phyloP scores from a whole-genome alignment of 2,797 vertebrate genomes.

The Diceros bicornis region DNA sequence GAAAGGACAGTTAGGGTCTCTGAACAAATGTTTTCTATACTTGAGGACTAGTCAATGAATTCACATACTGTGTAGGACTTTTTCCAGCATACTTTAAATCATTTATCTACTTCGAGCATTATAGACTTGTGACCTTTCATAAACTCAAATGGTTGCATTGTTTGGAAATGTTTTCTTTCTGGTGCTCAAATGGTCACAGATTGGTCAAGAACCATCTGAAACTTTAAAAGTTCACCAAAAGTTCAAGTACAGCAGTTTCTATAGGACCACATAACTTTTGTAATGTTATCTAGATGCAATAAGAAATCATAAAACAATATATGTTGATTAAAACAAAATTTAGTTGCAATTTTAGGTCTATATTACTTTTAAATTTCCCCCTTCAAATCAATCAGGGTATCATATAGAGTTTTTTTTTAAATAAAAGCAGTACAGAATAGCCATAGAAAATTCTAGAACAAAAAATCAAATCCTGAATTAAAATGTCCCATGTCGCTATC shows the following conservation, averaged over 20 bases:
- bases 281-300: background rate
- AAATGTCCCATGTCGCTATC: background rate
- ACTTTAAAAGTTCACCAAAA: background rate
- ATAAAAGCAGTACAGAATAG: background rate
- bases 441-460: background rate
- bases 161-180: background rate
- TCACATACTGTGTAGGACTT: background rate
- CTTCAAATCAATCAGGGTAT: background rate
- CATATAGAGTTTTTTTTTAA: background rate
- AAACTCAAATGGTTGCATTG: background rate
- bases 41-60: background rate
- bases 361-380: background rate
- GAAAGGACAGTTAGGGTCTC: background rate
- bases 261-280: background rate
- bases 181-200: background rate
- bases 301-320: background rate
- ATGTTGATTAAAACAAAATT: background rate
- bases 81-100: background rate
- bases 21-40: background rate
- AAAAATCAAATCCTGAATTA: background rate
- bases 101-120: background rate
- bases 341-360: background rate
- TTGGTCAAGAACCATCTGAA: background rate
- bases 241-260: background rate
- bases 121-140: background rate